These are phyloP conservation scores for Baccha elongata DNA, from an alignment of 2,888 invertebrate genomes.

Conservation along the genomic window DNA sequence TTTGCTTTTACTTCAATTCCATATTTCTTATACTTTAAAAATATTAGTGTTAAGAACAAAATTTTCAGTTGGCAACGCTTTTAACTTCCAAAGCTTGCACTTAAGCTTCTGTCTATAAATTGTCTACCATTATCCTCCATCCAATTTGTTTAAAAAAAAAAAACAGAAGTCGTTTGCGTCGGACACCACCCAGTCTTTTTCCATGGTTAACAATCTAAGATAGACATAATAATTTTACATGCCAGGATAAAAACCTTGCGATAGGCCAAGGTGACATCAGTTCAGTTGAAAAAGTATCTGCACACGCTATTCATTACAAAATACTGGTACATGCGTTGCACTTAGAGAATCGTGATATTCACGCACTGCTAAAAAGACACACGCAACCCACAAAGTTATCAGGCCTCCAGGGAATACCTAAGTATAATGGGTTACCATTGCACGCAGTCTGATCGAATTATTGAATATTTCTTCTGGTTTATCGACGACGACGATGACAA, in stretches of 20 bases:
- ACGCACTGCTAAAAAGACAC: slow-evolving; percentile 3
- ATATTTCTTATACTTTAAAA: too few relatives aligned
- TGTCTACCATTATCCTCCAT: too few relatives aligned
- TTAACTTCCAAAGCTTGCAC: too few relatives aligned
- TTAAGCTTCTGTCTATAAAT: too few relatives aligned
- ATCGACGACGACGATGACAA: slow-evolving; percentile 12
- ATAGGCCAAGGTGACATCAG: slow-evolving; percentile 73
- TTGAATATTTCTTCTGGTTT: slow-evolving; percentile 10
- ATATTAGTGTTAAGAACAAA: too few relatives aligned
- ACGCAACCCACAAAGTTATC: slow-evolving; percentile 18
- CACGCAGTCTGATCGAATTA: slow-evolving; percentile 38
- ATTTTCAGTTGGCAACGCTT: too few relatives aligned
- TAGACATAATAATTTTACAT: too few relatives aligned
- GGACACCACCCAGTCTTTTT: too few relatives aligned
- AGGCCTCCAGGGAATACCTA: slow-evolving; percentile 23
- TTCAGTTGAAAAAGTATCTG: slow-evolving; percentile 53
- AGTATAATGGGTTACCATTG: slow-evolving; percentile 33
- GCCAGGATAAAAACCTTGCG: slow-evolving; percentile 63
- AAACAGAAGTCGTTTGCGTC: too few relatives aligned
- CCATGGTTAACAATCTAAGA: too few relatives aligned
- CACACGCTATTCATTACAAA: slow-evolving; percentile 26
- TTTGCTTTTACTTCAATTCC: too few relatives aligned
- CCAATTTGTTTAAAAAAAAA: too few relatives aligned
- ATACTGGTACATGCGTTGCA: slow-evolving; percentile 16
- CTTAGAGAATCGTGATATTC: neutral